A percentile compares a stretch with the other conserved stretches of the same genome.
Conservation (phyloP, 2,113 vertebrate species). For the Martes martes region DNA sequence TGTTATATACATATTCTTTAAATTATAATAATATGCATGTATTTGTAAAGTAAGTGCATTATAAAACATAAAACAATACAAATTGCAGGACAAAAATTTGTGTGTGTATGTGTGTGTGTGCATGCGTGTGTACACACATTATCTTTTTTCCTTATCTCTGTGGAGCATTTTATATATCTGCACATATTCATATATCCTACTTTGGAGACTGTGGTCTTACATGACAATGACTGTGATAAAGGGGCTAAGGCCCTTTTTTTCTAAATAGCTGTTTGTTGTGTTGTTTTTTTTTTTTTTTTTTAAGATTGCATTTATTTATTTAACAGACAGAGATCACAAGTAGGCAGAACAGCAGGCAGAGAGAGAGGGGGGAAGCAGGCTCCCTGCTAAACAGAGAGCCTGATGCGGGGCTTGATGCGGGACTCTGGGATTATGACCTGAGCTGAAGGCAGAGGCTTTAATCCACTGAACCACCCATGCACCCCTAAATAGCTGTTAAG, state of each 20-base stretch:
- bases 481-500: background rate
- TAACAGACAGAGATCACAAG: too few species aligned
- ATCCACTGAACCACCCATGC: too few species aligned
- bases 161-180: background rate
- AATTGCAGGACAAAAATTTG: background rate
- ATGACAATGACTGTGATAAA: background rate
- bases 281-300: too few species aligned
- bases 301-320: too few species aligned
- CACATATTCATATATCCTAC: background rate
- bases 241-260: background rate
- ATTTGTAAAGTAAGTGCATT: background rate
- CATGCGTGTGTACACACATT: background rate
- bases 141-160: background rate
- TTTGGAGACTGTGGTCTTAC: background rate
- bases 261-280: background rate
- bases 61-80: background rate
- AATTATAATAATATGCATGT: background rate
- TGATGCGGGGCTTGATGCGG: too few species aligned
- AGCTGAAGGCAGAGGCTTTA: too few species aligned
- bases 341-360: too few species aligned
- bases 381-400: too few species aligned
- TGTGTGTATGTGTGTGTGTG: too few species aligned
- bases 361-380: too few species aligned
- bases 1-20: background rate
- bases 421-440: too few species aligned